Percentiles rank a stretch among this genome's conserved stretches.
Evolutionary conservation across 1,140 invertebrate species (phyloP).

Genomic region (Centruroides sculpturatus): DNA sequence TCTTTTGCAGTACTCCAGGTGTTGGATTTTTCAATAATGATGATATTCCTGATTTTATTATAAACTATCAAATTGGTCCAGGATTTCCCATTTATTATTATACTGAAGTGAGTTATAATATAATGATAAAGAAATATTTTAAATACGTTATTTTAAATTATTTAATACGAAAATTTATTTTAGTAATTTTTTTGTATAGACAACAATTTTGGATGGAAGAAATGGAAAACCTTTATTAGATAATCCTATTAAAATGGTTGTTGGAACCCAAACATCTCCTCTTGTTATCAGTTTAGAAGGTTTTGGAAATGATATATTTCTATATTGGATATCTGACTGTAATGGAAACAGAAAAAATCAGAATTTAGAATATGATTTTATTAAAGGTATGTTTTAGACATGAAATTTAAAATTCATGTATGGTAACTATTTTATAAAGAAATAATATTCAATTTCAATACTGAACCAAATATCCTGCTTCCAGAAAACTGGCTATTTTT

Average conservation of each 20-base stretch:
- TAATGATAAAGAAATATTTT: too few relatives aligned
- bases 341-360: conserved; percentile 15
- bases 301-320: conserved; percentile 52
- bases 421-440: too few relatives aligned
- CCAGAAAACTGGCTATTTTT: too few relatives aligned
- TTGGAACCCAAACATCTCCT: conserved; percentile 49
- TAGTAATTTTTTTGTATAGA: conserved; percentile 25
- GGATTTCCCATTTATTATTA: conserved; percentile 62
- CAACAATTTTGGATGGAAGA: conserved; percentile 50
- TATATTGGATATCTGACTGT: conserved; percentile 59
- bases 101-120: conserved; percentile 37
- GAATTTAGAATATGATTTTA: conserved; percentile 13
- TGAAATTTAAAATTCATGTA: conserved; percentile 20
- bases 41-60: conserved; percentile 62
- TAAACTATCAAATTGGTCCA: conserved; percentile 59
- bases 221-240: conserved; percentile 46
- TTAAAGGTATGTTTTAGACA: conserved; percentile 1
- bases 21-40: conserved; percentile 69
- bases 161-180: too few relatives aligned
- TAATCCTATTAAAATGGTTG: conserved; percentile 45
- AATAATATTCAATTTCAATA: too few relatives aligned
- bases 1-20: conserved; percentile 48
- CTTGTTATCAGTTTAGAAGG: conserved; percentile 46
- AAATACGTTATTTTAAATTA: too few relatives aligned
- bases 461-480: too few relatives aligned